A percentile compares a stretch with the other conserved stretches of the same genome.
phyloP scores from a whole-genome alignment of 2,888 invertebrate species.

The Ypsolopha sequella region DNA sequence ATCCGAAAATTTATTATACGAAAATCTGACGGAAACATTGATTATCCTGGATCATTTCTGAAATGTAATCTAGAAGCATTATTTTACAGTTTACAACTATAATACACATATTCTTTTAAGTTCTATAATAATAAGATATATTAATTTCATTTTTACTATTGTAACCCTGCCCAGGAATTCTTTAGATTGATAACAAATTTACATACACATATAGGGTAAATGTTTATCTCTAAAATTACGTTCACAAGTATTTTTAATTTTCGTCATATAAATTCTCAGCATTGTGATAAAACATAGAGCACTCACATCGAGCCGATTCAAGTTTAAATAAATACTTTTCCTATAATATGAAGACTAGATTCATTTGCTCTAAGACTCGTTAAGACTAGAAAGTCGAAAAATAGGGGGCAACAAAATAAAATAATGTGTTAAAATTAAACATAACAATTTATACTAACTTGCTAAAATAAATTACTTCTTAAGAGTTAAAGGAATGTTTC shows the following conservation, averaged over 20 bases:
- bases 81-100: slow-evolving; percentile 6
- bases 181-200: too few relatives aligned
- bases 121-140: slow-evolving; percentile 1
- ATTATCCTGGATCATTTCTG: neutral
- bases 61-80: slow-evolving; percentile 4
- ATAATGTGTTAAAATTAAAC: slow-evolving; percentile 1
- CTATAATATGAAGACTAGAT: slow-evolving; percentile 8
- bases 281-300: too few relatives aligned
- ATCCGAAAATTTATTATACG: neutral
- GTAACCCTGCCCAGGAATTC: slow-evolving; percentile 3
- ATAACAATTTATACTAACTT: slow-evolving; percentile 20
- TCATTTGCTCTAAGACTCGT: neutral
- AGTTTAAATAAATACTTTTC: too few relatives aligned
- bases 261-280: too few relatives aligned
- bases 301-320: too few relatives aligned
- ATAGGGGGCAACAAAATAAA: slow-evolving; percentile 9
- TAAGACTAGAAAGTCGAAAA: slow-evolving; percentile 4
- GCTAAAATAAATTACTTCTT: slow-evolving; percentile 15
- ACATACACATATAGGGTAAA: too few relatives aligned
- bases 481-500: slow-evolving; percentile 21
- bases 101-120: slow-evolving; percentile 7
- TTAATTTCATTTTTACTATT: neutral
- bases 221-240: too few relatives aligned
- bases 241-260: too few relatives aligned
- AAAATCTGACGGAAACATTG: slow-evolving; percentile 1